Base-by-base conservation (phyloP, 2,113 vertebrate genomes). In the Platysteira castanea region DNA sequence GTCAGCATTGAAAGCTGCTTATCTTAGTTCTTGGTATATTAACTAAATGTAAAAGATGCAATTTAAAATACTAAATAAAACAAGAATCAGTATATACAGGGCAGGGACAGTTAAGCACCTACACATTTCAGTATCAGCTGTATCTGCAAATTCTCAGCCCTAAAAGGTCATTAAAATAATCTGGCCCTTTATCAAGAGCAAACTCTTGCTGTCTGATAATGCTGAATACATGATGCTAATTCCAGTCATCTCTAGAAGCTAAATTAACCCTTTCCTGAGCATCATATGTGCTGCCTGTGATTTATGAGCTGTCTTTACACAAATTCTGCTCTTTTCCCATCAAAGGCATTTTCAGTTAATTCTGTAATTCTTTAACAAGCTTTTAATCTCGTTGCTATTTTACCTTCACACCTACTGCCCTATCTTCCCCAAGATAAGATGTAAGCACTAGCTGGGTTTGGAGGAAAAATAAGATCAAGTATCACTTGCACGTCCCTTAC, bases 101-200 rank as follows among this genome's bases (percentile, higher is more conserved):
- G 9, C 56, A 81, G n/a, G 42, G 33, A 12, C 21, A 54, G 63
- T n/a, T 47, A 65, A 57, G 30, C 42, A 35, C 33, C 42, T 26
- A 33, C 19, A 46, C 37, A 73, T 64, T 84, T 92, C 47, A 76
- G 1, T 63, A 74, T 59, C 63, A 90, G 42, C 54, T 67, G 7
- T 19, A 50, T 35, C 82, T 83, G 70, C 84, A 88, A 91, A 86
- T 1, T 85, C 42, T 35, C 67, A 79, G 28, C 50, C 63, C 30
- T 21, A 88, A 93, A 93, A 90, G 56, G 33, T 74, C 35, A 54
- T 86, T 75, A 74, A 82, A 96, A 84, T 59, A 90, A 96, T 87
- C 67, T 83, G 50, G 15, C 70, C 35, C 79, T 90, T 85, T 74
- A 90, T 77, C 71, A 83, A 90, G 84, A 87, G 47, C 70, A 89